Conservation (phyloP, 2,113 vertebrate species). For the Diphyllodes magnificus region DNA sequence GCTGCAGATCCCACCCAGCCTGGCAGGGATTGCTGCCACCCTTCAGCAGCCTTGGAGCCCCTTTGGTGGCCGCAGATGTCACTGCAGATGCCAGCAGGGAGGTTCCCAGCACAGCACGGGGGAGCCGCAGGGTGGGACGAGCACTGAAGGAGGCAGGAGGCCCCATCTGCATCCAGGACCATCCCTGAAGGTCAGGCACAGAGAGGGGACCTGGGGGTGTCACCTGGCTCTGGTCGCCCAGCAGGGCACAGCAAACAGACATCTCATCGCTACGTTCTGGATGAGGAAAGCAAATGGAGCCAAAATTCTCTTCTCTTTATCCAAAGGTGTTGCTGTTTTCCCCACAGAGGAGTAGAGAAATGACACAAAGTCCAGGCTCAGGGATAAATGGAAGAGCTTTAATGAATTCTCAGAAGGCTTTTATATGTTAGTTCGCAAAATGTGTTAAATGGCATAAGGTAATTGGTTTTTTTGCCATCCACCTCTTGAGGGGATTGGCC, state of each 20-base stretch:
- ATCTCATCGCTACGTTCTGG: not conserved
- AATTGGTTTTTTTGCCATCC: no score
- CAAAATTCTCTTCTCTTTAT: not conserved
- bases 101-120: rapidly evolving
- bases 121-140: rapidly evolving
- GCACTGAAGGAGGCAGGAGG: not conserved
- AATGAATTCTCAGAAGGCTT: no score
- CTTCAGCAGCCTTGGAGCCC: not conserved
- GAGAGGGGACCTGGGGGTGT: not conserved
- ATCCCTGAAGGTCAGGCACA: not conserved
- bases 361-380: no score
- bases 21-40: not conserved
- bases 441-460: no score
- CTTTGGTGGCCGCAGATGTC: not conserved
- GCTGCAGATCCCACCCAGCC: not conserved
- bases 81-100: not conserved
- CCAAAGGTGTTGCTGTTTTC: not conserved
- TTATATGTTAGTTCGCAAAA: no score
- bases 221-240: not conserved
- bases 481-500: no score
- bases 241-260: not conserved
- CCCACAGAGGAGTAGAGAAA: no score
- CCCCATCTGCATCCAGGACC: no score
- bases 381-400: no score
- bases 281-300: not conserved